phyloP scores from a whole-genome alignment of 2,797 vertebrate species.

The Liparis tanakae region DNA sequence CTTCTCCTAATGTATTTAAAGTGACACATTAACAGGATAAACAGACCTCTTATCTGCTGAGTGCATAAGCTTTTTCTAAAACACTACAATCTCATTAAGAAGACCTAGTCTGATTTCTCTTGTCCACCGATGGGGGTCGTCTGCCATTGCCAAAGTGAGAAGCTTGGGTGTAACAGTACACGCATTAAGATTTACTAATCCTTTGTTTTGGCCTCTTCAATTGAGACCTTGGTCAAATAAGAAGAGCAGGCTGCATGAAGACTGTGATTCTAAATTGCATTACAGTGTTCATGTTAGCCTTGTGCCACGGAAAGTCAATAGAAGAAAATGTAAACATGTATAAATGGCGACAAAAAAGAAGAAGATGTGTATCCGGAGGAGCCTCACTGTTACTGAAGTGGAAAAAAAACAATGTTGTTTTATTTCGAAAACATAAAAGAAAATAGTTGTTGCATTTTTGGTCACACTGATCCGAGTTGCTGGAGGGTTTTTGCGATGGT shows the following conservation, averaged over 20 bases:
- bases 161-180: slow-evolving; percentile 57
- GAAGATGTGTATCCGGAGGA: neutral
- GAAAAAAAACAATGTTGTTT: neutral
- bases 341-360: neutral
- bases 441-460: neutral
- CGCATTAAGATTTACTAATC: slow-evolving; percentile 74
- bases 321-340: neutral
- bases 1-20: slow-evolving; percentile 86
- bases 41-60: slow-evolving; percentile 83
- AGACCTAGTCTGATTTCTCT: slow-evolving; percentile 76
- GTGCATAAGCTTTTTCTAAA: slow-evolving; percentile 79
- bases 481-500: neutral
- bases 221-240: slow-evolving; percentile 56
- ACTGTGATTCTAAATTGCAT: slow-evolving; percentile 4
- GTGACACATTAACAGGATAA: slow-evolving; percentile 89
- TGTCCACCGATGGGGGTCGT: slow-evolving; percentile 42
- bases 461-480: neutral
- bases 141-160: slow-evolving; percentile 58
- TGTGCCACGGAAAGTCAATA: neutral
- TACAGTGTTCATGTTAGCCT: neutral
- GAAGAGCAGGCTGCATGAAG: slow-evolving; percentile 5
- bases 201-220: slow-evolving; percentile 56
- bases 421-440: neutral
- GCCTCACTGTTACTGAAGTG: neutral
- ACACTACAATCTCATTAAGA: slow-evolving; percentile 85